Percentiles rank a stretch among this genome's conserved stretches.
phyloP scores from a whole-genome alignment of 1,140 invertebrate species.

The Contarinia nasturtii region DNA sequence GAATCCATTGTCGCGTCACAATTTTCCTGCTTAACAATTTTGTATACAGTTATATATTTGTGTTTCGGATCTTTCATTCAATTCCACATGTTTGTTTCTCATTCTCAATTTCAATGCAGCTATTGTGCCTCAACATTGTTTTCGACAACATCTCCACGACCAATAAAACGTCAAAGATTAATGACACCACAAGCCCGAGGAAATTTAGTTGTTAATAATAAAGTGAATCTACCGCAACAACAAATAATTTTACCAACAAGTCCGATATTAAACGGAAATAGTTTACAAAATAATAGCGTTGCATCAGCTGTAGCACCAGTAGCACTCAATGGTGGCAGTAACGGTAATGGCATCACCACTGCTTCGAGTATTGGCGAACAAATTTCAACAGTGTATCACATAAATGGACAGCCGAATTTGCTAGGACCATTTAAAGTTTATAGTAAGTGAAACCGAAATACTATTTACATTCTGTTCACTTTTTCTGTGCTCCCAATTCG shows the following conservation, averaged over 20 bases:
- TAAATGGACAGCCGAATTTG: constrained; percentile 15
- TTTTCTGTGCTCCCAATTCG: not conserved
- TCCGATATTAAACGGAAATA: constrained; percentile 1
- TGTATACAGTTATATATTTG: too few relatives aligned
- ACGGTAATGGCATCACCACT: constrained; percentile 1
- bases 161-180: constrained; percentile 37
- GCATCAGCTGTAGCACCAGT: not conserved
- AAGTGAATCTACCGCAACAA: constrained; percentile 14
- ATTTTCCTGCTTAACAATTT: too few relatives aligned
- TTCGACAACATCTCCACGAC: constrained; percentile 26
- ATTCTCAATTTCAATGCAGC: constrained; percentile 19
- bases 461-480: not conserved
- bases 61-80: too few relatives aligned
- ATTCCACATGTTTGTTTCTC: not conserved
- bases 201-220: constrained; percentile 11
- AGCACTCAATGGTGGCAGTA: not conserved
- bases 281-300: not conserved
- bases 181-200: constrained; percentile 26
- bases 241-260: constrained; percentile 8
- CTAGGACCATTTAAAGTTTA: constrained; percentile 36
- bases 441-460: constrained; percentile 29
- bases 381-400: constrained; percentile 5
- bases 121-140: constrained; percentile 40
- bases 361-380: constrained; percentile 2
- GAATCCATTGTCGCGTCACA: too few relatives aligned